Conservation (phyloP, 2,797 vertebrate genomes). For the Limosa lapponica region DNA sequence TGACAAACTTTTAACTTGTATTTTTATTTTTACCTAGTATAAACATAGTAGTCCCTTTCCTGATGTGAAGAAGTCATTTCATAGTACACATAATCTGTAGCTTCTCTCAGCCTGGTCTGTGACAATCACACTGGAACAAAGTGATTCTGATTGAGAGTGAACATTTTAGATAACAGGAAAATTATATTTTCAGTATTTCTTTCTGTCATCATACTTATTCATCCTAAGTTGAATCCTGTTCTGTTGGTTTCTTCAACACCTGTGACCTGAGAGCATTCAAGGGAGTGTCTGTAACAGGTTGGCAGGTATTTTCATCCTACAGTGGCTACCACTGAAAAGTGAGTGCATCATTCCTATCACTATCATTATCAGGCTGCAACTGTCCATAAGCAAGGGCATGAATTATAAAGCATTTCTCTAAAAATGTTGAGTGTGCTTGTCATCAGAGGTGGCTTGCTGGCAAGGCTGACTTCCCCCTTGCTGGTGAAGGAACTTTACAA, state of each 20-base stretch:
- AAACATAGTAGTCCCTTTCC: neutral
- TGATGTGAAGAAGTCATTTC: neutral
- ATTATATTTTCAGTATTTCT: neutral
- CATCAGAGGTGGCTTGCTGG: neutral
- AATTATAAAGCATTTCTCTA: neutral
- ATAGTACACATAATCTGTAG: neutral
- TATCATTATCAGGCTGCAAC: neutral
- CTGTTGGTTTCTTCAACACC: neutral
- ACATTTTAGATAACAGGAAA: neutral
- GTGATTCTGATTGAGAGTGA: neutral
- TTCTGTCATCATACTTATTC: neutral
- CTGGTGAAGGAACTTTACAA: neutral
- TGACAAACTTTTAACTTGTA: neutral
- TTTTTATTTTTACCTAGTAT: neutral
- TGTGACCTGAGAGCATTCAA: neutral
- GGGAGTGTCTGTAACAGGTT: fast-evolving
- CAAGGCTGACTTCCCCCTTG: neutral
- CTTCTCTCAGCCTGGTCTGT: neutral
- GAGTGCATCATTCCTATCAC: neutral
- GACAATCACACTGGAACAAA: neutral
- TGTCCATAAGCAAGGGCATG: neutral
- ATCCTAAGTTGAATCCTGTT: neutral
- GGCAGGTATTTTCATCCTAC: neutral
- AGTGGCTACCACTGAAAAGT: neutral
- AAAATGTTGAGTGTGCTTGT: neutral